phyloP scores from a whole-genome alignment of 2,888 invertebrate species.

The Dolichomitus sp. region DNA sequence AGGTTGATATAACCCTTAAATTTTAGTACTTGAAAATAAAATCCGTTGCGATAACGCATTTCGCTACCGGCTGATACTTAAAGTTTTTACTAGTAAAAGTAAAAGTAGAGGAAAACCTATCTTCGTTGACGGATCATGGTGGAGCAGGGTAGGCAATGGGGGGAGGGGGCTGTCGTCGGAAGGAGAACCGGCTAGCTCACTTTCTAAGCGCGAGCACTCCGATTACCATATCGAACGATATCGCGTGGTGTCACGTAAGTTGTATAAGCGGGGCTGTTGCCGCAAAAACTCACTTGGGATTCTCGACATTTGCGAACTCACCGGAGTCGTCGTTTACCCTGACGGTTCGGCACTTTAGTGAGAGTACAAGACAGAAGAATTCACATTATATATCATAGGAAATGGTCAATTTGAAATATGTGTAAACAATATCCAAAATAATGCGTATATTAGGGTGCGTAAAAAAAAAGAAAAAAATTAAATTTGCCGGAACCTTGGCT shows the following conservation, averaged over 20 bases:
- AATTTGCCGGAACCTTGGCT: too few species aligned
- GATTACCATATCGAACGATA: conserved; percentile 64
- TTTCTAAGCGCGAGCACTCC: conserved; percentile 53
- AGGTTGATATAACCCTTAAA: neutral
- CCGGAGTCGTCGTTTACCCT: conserved; percentile 41
- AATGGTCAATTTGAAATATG: neutral
- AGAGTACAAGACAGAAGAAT: neutral
- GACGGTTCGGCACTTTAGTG: conserved; percentile 1
- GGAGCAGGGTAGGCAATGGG: neutral
- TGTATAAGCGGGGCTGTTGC: conserved; percentile 36
- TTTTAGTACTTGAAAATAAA: conserved; percentile 7
- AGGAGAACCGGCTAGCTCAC: conserved; percentile 30
- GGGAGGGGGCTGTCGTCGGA: conserved; percentile 13
- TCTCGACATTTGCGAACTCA: conserved; percentile 49
- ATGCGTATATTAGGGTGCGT: too few species aligned
- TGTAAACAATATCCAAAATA: neutral
- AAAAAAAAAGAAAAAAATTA: too few species aligned
- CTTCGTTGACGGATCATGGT: conserved; percentile 33
- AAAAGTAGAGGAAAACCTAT: conserved; percentile 34
- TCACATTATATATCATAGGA: neutral
- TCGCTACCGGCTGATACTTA: neutral
- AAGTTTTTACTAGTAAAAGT: conserved; percentile 14
- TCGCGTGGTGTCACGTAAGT: conserved; percentile 48
- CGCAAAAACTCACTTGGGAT: conserved; percentile 51
- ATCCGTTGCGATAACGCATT: neutral